Evolutionary conservation across 2,888 invertebrate species (phyloP), one percentile per base, ranked within the genome.

Genomic region (Leptopterna dolabrata): DNA sequence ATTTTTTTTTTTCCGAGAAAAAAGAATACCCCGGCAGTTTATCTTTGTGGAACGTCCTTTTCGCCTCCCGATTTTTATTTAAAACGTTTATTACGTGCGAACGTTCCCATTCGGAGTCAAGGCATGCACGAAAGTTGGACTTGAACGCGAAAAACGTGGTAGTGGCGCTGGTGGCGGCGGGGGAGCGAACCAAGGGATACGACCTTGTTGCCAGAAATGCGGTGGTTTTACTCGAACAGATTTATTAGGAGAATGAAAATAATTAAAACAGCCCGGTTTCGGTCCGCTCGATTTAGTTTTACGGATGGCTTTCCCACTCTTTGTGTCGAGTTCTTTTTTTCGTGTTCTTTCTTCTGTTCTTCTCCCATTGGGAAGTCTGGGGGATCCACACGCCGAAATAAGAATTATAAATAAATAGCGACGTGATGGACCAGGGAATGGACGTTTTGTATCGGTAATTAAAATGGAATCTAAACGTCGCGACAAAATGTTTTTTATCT

Each of bases 201-300:
- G 30, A 24, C 55, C 30, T 51, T 51, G 81, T 81, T 81, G 81
- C 81, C 81, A 81, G 81, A 81, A 81, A 81, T 51, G 29, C 81
- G 81, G 55, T 45, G 41, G 73, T 36, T 43, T 78, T 45, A n/a
- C 78, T 41, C 73, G n/a, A 24, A 45, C 81, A 55, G 81, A 81
- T 81, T 81, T 81, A 81, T 81, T 55, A 36, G 81, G 55, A 78
- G 55, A 81, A 81, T 81, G 81, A 55, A 81, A 81, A 81, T 81
- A 81, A 55, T 55, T 55, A 55, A 55, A 85, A 85, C 85, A 85
- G 45, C 41, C 47, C 73, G 73, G 73, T 85, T 85, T 41, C 36
- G 73, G 45, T 27, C 24, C 76, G 85, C 85, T 85, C 85, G 85
- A 85, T 85, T 85, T 85, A 71, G 76, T 85, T 55, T 85, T 85